A percentile compares a stretch with the other conserved stretches of the same genome.
Evolutionary conservation across 2,797 vertebrate genomes (phyloP).

Genomic region (Cyclura pinguis): DNA sequence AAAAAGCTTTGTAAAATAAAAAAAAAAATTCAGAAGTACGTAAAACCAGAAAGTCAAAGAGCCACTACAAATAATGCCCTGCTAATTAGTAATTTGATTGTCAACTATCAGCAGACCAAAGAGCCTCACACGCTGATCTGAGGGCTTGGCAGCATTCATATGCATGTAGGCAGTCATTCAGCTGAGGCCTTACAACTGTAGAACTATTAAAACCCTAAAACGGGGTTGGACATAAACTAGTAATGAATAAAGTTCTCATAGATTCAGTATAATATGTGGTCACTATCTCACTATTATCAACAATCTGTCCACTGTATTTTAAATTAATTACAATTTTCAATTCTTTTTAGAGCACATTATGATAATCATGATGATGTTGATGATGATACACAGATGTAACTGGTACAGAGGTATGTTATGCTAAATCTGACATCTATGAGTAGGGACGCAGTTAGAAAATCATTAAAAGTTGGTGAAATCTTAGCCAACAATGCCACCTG

Average conservation of each 20-base stretch:
- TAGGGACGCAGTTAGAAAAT: neutral
- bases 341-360: too few relatives aligned
- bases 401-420: neutral
- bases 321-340: too few relatives aligned
- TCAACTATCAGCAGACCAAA: too few relatives aligned
- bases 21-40: neutral
- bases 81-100: neutral
- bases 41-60: neutral
- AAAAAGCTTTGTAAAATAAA: neutral
- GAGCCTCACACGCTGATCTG: neutral
- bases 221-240: neutral
- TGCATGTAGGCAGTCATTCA: neutral
- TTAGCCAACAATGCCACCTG: neutral
- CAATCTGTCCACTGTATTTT: neutral
- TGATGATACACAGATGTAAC: neutral
- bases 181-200: neutral
- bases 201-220: neutral
- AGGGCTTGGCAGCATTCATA: neutral
- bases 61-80: neutral
- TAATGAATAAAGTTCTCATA: neutral
- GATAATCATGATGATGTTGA: too few relatives aligned
- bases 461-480: neutral
- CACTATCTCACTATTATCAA: neutral
- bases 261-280: neutral
- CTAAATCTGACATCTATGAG: neutral